Evolutionary conservation across 1,140 invertebrate species (phyloP).

Genomic region (Chionoecetes opilio): DNA sequence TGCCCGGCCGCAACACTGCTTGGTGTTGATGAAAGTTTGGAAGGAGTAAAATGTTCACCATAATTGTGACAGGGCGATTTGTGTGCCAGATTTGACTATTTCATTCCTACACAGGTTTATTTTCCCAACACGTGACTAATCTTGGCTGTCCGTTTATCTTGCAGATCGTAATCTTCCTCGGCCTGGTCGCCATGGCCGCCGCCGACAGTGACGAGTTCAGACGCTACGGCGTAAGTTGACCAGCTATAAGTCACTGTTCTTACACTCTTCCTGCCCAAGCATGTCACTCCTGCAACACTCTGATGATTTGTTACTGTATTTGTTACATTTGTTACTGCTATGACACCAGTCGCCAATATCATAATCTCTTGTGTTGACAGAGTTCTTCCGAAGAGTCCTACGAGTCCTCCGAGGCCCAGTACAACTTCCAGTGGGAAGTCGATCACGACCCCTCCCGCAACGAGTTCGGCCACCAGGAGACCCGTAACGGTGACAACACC

Average conservation of each 20-base stretch:
- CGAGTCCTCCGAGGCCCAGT: constrained; percentile 39
- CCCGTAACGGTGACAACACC: constrained; percentile 82
- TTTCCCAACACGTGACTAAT: neutral
- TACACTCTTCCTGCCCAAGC: neutral
- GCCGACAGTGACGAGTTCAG: constrained; percentile 57
- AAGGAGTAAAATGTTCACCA: neutral
- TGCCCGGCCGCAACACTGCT: neutral
- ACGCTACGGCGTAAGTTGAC: constrained; percentile 43
- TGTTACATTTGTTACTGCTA: neutral
- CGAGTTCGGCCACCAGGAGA: constrained; percentile 57
- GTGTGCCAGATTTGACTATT: neutral
- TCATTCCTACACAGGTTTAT: neutral
- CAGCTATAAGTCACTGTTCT: no score
- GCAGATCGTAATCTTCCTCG: constrained; percentile 52
- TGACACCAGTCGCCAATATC: neutral
- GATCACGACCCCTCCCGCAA: constrained; percentile 50
- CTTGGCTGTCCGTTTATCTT: neutral
- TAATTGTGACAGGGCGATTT: no score
- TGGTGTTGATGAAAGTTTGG: no score
- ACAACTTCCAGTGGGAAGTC: constrained; percentile 54
- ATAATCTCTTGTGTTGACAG: neutral
- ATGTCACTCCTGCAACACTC: neutral
- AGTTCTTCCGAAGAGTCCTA: constrained; percentile 47
- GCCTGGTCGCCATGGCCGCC: constrained; percentile 49
- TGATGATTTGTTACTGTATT: neutral